These are phyloP conservation scores for Arvicanthis niloticus DNA, from an alignment of 2,113 vertebrate genomes.

Conservation along the genomic window DNA sequence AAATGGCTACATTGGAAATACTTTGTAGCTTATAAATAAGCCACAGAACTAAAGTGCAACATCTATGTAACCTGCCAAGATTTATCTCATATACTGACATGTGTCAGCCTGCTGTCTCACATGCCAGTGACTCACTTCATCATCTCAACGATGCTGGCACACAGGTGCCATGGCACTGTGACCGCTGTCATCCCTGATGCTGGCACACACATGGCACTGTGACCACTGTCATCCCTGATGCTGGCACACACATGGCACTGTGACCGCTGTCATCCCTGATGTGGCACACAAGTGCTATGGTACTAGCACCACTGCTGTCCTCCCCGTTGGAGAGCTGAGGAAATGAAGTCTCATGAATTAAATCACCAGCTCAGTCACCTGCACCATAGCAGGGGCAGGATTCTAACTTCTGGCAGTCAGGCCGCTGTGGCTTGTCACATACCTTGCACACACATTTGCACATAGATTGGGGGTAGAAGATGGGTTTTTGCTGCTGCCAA, in stretches of 20 bases:
- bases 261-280: too few species aligned
- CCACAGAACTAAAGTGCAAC: too few species aligned
- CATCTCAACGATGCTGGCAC: not conserved
- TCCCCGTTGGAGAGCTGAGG: not conserved
- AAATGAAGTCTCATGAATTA: not conserved
- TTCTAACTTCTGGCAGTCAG: not conserved
- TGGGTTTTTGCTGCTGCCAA: not conserved
- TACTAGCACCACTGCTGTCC: too few species aligned
- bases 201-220: not conserved
- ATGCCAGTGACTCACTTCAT: not conserved
- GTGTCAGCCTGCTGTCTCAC: not conserved
- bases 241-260: not conserved
- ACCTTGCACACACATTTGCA: not conserved
- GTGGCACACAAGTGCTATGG: not conserved
- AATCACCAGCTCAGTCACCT: not conserved
- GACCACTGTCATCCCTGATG: too few species aligned
- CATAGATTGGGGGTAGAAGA: not conserved
- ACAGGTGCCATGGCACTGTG: not conserved
- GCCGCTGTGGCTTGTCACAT: not conserved
- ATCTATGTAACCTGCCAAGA: not conserved
- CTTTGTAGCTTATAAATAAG: not conserved
- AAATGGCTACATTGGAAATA: not conserved
- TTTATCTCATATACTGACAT: too few species aligned
- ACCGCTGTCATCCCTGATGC: too few species aligned
- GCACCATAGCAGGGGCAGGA: not conserved